These are phyloP conservation scores for Coreius guichenoti DNA, from an alignment of 2,797 vertebrate species.

Conservation along the genomic window DNA sequence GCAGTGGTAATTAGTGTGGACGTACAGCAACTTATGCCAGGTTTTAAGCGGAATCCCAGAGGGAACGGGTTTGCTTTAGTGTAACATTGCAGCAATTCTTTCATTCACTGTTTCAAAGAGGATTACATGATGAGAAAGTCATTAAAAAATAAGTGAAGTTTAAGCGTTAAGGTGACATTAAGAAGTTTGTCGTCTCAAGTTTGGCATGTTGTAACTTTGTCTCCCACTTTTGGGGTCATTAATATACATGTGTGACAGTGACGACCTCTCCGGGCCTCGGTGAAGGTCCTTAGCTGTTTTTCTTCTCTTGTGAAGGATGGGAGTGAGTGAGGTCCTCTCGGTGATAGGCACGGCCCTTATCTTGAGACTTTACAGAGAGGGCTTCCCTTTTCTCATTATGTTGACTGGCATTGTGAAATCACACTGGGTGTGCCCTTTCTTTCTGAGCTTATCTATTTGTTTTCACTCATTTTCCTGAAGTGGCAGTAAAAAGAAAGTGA, in stretches of 20 bases:
- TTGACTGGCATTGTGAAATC: slow-evolving; percentile 63
- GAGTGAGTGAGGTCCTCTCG: slow-evolving; percentile 7
- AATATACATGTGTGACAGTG: slow-evolving; percentile 3
- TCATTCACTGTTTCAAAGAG: slow-evolving; percentile 69
- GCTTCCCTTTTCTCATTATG: slow-evolving; percentile 61
- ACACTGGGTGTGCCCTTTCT: slow-evolving; percentile 58
- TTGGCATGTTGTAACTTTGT: slow-evolving; percentile 22
- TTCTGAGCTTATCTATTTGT: slow-evolving; percentile 62
- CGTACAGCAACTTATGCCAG: slow-evolving; percentile 67
- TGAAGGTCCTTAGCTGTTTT: slow-evolving; percentile 26
- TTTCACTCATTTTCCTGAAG: slow-evolving; percentile 62
- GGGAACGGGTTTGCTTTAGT: slow-evolving; percentile 67
- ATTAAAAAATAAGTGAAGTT: slow-evolving; percentile 64
- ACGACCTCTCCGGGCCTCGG: not conserved
- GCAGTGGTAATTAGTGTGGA: slow-evolving; percentile 69
- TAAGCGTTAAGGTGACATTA: slow-evolving; percentile 65
- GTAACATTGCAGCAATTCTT: slow-evolving; percentile 64
- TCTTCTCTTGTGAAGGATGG: slow-evolving; percentile 33
- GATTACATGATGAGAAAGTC: slow-evolving; percentile 70
- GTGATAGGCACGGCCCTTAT: slow-evolving; percentile 45
- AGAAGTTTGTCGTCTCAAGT: slow-evolving; percentile 25
- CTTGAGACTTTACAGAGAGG: slow-evolving; percentile 39
- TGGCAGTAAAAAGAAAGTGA: slow-evolving; percentile 70
- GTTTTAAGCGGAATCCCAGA: slow-evolving; percentile 67
- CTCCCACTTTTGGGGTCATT: not conserved